Conservation (phyloP, 2,888 invertebrate genomes). For the Heliothis peltigera region DNA sequence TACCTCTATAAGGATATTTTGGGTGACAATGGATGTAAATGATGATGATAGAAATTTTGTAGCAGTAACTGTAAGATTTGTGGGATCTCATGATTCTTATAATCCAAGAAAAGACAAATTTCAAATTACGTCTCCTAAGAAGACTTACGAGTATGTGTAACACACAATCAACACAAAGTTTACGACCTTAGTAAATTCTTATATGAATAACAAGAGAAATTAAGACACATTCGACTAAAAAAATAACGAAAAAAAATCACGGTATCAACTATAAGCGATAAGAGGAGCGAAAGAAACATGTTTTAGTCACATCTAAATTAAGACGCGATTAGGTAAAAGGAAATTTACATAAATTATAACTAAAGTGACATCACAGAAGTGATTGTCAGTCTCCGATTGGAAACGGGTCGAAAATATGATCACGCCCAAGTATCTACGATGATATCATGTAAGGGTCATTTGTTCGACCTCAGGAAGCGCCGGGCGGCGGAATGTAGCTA, state of each 20-base stretch:
- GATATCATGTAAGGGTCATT: conserved; percentile 59
- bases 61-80: background rate
- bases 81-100: background rate
- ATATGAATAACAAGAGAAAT: conserved; percentile 4
- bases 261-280: conserved; percentile 53
- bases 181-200: background rate
- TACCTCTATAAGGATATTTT: background rate
- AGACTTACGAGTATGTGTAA: background rate
- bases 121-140: background rate
- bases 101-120: background rate
- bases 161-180: background rate
- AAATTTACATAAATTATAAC: conserved; percentile 64
- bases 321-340: conserved; percentile 63
- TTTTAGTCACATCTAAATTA: conserved; percentile 61
- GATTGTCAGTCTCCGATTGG: conserved; percentile 49
- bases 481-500: conserved; percentile 69
- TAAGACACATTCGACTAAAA: conserved; percentile 3
- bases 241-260: conserved; percentile 16
- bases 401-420: conserved; percentile 48
- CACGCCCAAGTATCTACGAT: conserved; percentile 53
- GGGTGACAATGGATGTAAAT: background rate
- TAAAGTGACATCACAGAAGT: conserved; percentile 57
- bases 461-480: conserved; percentile 58
- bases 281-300: conserved; percentile 52
- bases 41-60: background rate